Evolutionary conservation across 1,140 invertebrate genomes (phyloP).

Genomic region (Cydia pomonella): DNA sequence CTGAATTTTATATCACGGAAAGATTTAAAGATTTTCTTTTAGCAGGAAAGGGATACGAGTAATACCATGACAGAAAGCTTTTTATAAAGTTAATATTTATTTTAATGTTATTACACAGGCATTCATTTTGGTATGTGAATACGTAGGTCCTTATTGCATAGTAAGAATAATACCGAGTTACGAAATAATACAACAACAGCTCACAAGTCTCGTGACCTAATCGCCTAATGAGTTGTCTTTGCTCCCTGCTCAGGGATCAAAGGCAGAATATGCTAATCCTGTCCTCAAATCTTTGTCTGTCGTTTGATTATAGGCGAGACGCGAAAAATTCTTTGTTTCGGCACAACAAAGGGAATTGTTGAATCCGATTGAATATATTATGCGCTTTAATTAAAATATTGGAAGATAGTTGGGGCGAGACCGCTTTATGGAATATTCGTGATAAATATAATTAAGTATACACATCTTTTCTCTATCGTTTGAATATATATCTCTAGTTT

Average conservation of each 20-base stretch:
- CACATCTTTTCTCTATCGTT: too few species aligned
- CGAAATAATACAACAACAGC: not conserved
- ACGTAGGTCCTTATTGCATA: not conserved
- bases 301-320: slow-evolving; percentile 18
- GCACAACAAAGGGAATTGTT: slow-evolving; percentile 2
- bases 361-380: slow-evolving; percentile 13
- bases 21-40: too few species aligned
- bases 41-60: too few species aligned
- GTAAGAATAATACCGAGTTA: not conserved
- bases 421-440: not conserved
- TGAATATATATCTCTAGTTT: too few species aligned
- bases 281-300: slow-evolving; percentile 14
- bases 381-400: slow-evolving; percentile 1
- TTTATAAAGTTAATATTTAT: too few species aligned
- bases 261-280: slow-evolving; percentile 15
- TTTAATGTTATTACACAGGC: too few species aligned
- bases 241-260: slow-evolving; percentile 10
- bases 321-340: slow-evolving; percentile 11
- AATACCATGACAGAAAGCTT: too few species aligned
- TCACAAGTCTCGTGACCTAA: not conserved
- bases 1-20: too few species aligned
- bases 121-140: too few species aligned
- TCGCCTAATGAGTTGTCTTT: slow-evolving; percentile 6
- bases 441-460: not conserved
- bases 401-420: not conserved